Evolutionary conservation across 2,797 vertebrate genomes (phyloP), one percentile per base, ranked within the genome.

Genomic region (Enteromius radiatus): DNA sequence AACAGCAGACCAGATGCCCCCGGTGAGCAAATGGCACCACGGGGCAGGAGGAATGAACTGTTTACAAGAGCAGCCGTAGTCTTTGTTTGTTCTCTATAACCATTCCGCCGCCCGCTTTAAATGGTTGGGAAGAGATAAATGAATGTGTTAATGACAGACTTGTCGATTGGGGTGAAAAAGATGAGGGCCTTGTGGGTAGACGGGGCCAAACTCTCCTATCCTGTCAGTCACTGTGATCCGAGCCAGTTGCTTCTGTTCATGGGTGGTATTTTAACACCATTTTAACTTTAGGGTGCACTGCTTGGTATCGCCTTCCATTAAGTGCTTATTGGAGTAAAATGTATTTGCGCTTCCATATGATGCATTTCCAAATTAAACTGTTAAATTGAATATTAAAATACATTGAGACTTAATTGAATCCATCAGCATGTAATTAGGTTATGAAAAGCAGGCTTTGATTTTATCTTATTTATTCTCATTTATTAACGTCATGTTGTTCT

Each of bases 111-210:
- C 73, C 73, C 8, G 64, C 63, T 68, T 82, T 63, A 76, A 82
- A 82, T 76, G 36, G 63, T 76, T 82, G 47, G 36, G 81, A 68
- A 69, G 64, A 67, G 64, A 83, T 69, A 61, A 70, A 77, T 83
- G 52, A 77, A 69, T 1, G 64, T 83, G 74, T 63, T 83, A 83
- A 83, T 83, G 81, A 70, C 74, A 61, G 81, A 69, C 73, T 64
- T 83, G 81, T 76, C 41, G 38, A 83, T 83, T 76, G 28, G 52
- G 49, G 81, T 1, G 47, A 77, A 77, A 83, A 77, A 41, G 76
- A 61, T 28, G 52, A 83, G 64, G 28, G 52, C 28, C 36, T 61
- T 77, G 17, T 67, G 74, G 54, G 38, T 45, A 77, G 65, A 26
- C 10, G 15, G 33, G 31, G 21, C 73, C 64, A 47, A 59, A 45